A percentile compares a stretch with the other conserved stretches of the same genome.
Conservation (phyloP, 2,113 vertebrate species). For the Tor tambroides region DNA sequence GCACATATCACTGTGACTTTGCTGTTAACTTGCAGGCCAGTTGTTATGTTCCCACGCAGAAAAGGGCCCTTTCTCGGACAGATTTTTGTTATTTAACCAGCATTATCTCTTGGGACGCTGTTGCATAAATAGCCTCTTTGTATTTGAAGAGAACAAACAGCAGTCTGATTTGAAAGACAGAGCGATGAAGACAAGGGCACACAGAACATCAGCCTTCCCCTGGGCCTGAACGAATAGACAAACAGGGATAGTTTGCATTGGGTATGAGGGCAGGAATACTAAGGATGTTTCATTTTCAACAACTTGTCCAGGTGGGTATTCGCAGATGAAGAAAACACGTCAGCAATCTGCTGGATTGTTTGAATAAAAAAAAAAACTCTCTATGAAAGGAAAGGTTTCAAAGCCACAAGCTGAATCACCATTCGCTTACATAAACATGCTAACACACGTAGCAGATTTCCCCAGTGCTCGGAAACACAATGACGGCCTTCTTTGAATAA, state of each 20-base stretch:
- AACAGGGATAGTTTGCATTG: constrained; percentile 32
- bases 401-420: not conserved
- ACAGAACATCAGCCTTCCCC: constrained; percentile 32
- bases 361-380: not conserved
- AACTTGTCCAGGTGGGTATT: constrained; percentile 16
- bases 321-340: constrained; percentile 18
- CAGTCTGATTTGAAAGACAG: constrained; percentile 38
- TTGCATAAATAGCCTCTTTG: constrained; percentile 46
- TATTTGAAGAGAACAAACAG: constrained; percentile 48
- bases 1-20: constrained; percentile 58
- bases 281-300: constrained; percentile 5
- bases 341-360: not conserved
- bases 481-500: constrained; percentile 59
- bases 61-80: constrained; percentile 31
- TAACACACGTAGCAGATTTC: constrained; percentile 2
- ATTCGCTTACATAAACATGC: not conserved
- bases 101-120: constrained; percentile 34
- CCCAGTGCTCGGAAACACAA: constrained; percentile 57
- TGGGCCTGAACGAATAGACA: constrained; percentile 17
- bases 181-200: constrained; percentile 30
- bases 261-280: constrained; percentile 10
- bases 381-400: not conserved
- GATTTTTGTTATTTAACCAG: constrained; percentile 48
- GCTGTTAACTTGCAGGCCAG: constrained; percentile 45
- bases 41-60: constrained; percentile 49